Evolutionary conservation across 1,140 invertebrate species (phyloP).

Genomic region (Drosophila kohkoa): DNA sequence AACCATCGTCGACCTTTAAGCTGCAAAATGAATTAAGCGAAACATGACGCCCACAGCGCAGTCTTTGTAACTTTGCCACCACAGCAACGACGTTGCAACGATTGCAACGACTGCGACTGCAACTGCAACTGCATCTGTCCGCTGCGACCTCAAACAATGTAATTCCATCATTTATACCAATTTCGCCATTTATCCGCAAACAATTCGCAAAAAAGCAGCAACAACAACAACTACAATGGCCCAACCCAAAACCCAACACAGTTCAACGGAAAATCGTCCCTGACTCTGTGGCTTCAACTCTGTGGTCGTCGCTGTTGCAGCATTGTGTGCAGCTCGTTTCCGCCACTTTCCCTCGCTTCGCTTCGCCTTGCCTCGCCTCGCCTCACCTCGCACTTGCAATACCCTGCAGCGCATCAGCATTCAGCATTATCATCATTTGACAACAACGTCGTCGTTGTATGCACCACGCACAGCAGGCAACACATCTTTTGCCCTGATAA

Average conservation of each 20-base stretch:
- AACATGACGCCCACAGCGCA: conserved; percentile 36
- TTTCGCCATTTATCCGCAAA: conserved; percentile 82
- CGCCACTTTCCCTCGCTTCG: conserved; percentile 29
- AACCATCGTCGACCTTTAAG: conserved; percentile 25
- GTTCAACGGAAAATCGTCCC: conserved; percentile 62
- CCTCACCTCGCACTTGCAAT: conserved; percentile 38
- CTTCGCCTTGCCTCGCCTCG: neutral
- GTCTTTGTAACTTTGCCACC: neutral
- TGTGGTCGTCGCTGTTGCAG: conserved; percentile 18
- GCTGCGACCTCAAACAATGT: conserved; percentile 76
- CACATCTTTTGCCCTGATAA: conserved; percentile 12
- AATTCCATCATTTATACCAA: conserved; percentile 84
- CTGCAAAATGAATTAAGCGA: conserved; percentile 37
- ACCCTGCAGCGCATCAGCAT: conserved; percentile 14
- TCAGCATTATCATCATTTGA: conserved; percentile 18
- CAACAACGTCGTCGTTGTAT: neutral
- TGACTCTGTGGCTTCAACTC: conserved; percentile 51
- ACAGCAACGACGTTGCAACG: neutral
- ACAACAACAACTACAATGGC: conserved; percentile 25
- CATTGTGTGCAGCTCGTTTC: conserved; percentile 76
- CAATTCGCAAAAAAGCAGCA: conserved; percentile 63
- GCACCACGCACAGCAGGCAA: conserved; percentile 21
- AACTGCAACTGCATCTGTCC: conserved; percentile 31
- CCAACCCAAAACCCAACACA: conserved; percentile 28
- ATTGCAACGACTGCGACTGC: neutral